Evolutionary conservation across 2,113 vertebrate genomes (phyloP).

Genomic region (Crotalus horridus): DNA sequence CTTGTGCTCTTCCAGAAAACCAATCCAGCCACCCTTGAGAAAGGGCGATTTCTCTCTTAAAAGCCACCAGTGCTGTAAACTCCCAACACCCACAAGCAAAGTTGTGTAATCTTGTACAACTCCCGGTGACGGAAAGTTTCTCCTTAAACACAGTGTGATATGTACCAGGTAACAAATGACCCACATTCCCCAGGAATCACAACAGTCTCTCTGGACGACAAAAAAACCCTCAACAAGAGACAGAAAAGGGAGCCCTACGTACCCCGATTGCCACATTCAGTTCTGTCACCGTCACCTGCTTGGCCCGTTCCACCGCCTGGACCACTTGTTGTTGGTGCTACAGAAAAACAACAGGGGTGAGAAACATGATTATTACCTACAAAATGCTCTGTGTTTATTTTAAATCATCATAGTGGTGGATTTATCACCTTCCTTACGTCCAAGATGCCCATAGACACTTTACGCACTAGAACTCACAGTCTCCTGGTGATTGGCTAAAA

Average conservation of each 20-base stretch:
- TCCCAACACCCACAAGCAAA: neutral
- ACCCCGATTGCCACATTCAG: slow-evolving; percentile 71
- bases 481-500: neutral
- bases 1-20: neutral
- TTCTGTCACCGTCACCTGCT: slow-evolving; percentile 76
- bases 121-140: neutral
- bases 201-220: neutral
- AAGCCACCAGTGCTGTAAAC: neutral
- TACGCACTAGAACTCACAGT: neutral
- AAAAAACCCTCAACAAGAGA: no score
- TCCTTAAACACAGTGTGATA: neutral
- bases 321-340: slow-evolving; percentile 81
- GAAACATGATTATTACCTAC: neutral
- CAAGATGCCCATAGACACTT: neutral
- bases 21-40: neutral
- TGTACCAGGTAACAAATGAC: neutral
- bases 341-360: neutral
- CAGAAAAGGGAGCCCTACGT: slow-evolving; percentile 37
- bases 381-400: neutral
- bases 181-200: neutral
- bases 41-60: neutral
- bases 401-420: neutral
- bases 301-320: slow-evolving; percentile 72
- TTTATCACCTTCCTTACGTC: neutral
- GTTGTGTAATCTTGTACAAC: neutral